phyloP scores from a whole-genome alignment of 2,113 vertebrate genomes.

The Rhegmatorhina hoffmannsi region DNA sequence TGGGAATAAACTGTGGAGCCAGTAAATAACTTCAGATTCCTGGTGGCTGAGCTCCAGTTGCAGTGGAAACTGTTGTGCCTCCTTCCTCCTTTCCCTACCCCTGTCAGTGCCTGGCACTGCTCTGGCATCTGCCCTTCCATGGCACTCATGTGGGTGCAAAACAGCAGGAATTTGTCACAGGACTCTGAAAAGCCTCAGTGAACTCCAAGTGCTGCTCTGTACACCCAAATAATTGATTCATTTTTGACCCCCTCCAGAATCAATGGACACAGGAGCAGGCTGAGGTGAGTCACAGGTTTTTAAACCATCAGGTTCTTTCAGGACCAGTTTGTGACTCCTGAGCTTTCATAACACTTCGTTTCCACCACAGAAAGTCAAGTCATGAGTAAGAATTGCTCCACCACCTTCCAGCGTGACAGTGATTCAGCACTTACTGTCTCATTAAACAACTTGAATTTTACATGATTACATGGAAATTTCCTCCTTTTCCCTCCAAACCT shows the following conservation, averaged over 20 bases:
- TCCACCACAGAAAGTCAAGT: not conserved
- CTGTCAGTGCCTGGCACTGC: not conserved
- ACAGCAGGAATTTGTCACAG: not conserved
- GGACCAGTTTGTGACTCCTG: not conserved
- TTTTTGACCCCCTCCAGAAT: not conserved
- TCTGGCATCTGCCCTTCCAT: not conserved
- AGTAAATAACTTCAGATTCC: not conserved
- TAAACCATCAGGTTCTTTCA: not conserved
- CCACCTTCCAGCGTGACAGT: not conserved
- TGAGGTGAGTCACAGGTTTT: not conserved
- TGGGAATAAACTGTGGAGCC: not conserved
- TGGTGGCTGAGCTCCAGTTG: not conserved
- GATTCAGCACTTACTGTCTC: not conserved
- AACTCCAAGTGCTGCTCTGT: not conserved
- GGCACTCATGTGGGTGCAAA: not conserved
- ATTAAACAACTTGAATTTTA: not conserved
- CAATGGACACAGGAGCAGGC: rapidly evolving
- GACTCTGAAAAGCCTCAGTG: not conserved
- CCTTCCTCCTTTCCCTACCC: not conserved
- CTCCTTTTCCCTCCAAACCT: not conserved
- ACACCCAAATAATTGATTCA: not conserved
- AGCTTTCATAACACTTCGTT: not conserved
- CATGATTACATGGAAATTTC: not conserved
- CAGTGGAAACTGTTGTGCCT: not conserved
- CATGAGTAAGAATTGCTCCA: not conserved